phyloP scores from a whole-genome alignment of 30 jellyfish, hydroid and myxozoan genomes.

The Mastigias papua region DNA sequence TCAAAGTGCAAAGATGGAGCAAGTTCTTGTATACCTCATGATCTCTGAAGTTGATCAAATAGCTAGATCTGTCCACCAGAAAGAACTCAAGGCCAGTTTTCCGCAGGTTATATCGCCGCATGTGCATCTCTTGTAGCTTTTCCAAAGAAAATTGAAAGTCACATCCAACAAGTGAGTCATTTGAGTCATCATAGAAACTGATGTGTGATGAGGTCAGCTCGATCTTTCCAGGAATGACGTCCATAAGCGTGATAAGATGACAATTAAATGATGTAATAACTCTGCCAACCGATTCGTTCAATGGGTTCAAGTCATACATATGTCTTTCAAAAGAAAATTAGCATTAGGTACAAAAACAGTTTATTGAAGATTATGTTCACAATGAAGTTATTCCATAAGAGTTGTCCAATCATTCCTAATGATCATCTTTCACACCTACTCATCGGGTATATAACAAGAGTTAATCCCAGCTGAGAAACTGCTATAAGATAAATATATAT shows the following conservation, averaged over 20 bases:
- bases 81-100: slow-evolving; percentile 92
- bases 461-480: too few species aligned
- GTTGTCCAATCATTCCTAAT: too few species aligned
- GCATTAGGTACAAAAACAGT: too few species aligned
- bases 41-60: slow-evolving; percentile 71
- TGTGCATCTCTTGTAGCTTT: slow-evolving; percentile 88
- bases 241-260: slow-evolving; percentile 84
- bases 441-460: too few species aligned
- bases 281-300: slow-evolving; percentile 65
- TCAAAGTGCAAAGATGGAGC: too few species aligned
- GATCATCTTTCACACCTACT: too few species aligned
- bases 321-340: slow-evolving; percentile 66
- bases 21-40: slow-evolving; percentile 61
- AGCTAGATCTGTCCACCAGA: slow-evolving; percentile 85
- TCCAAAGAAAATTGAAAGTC: slow-evolving; percentile 88
- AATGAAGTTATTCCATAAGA: too few species aligned
- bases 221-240: slow-evolving; percentile 80
- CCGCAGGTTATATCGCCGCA: slow-evolving; percentile 83
- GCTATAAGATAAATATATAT: too few species aligned
- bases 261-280: slow-evolving; percentile 53
- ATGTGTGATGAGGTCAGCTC: slow-evolving; percentile 85
- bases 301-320: slow-evolving; percentile 72
- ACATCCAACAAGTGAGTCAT: slow-evolving; percentile 77
- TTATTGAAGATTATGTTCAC: too few species aligned
- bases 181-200: slow-evolving; percentile 83